Percentiles rank a stretch among this genome's conserved stretches.
These are phyloP conservation scores for Ephydatia muelleri DNA, from an alignment of 37 sponge, comb jelly and placozoan species.

Conservation along the genomic window DNA sequence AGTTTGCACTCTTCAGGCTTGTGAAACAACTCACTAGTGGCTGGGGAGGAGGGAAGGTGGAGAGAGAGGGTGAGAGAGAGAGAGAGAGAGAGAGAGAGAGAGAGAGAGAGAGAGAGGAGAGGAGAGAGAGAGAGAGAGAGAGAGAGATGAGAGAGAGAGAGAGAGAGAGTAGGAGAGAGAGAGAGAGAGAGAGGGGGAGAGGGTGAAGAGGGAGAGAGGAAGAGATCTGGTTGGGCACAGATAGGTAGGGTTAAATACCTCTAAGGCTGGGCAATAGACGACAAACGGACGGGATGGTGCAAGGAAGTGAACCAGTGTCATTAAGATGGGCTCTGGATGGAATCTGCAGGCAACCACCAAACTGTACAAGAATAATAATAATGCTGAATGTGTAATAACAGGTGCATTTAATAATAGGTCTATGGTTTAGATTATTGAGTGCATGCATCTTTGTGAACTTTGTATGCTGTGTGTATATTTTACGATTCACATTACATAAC, in stretches of 20 bases:
- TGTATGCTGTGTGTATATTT: too few relatives aligned
- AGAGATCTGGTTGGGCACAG: too few relatives aligned
- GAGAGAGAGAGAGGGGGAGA: neutral
- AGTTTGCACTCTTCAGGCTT: conserved; percentile 43
- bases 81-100: conserved; percentile 8
- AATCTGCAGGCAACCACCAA: conserved; percentile 64
- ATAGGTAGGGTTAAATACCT: conserved; percentile 44
- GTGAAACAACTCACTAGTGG: conserved; percentile 62
- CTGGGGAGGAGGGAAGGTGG: conserved; percentile 21
- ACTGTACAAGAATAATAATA: conserved; percentile 12
- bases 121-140: neutral
- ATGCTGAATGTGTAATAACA: too few relatives aligned
- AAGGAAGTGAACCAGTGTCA: conserved; percentile 47
- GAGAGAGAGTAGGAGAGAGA: neutral
- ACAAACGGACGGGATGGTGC: conserved; percentile 83
- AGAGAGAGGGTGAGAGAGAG: neutral
- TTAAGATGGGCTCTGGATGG: conserved; percentile 73
- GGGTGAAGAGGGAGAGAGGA: neutral
- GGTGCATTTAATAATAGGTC: too few relatives aligned
- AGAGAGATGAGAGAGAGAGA: neutral
- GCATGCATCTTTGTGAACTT: too few relatives aligned
- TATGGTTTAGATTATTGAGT: too few relatives aligned
- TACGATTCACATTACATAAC: too few relatives aligned
- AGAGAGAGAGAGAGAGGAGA: neutral
- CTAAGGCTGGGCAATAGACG: conserved; percentile 63